Base-by-base conservation (phyloP, 2,113 vertebrate species). In the Myrmecobius fasciatus region DNA sequence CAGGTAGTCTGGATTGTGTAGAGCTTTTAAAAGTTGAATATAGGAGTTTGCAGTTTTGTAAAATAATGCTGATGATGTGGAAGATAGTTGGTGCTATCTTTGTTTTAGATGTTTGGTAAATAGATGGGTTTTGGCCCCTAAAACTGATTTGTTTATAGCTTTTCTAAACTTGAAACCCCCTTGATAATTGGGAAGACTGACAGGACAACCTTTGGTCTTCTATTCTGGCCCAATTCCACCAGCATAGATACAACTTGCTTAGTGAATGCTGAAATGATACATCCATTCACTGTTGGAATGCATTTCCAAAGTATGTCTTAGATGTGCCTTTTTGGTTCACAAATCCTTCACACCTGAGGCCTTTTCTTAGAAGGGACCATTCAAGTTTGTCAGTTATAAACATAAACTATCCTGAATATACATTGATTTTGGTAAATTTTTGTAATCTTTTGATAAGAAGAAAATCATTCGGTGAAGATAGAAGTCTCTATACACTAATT, bases 261-360 rank as follows among this genome's bases (percentile, higher is more conserved):
- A 96, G 95, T 89, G 91, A 93, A 96, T 75, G 90, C 91, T 95
- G 95, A 95, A 97, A 96, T 92, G 96, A 96, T 94, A 96, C 93
- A 96, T 93, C 97, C 93, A 96, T 96, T 2, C 75, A 75, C 93
- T 95, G 91, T 97, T 91, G 56, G 75, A 53, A 46, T 91, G 54
- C 90, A 2, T 96, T 97, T 96, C 89, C 96, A 52, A 95, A 92
- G 90, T 90, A 83, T 96, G 97, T 97, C 94, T 95, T 92, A 91
- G 96, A 94, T 97, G 75, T 96, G 93, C 94, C 95, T 94, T 94
- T 91, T 92, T 92, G 95, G 97, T 94, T 95, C 95, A 96, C 96
- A 96, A 97, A 97, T 96, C 97, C 95, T 97, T 89, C 67, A 91
- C 92, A 96, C 94, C 96, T 92, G 47, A 93, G 94, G 91, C 75